Evolutionary conservation across 2,113 vertebrate species (phyloP).

Genomic region (Anoura caudifer): DNA sequence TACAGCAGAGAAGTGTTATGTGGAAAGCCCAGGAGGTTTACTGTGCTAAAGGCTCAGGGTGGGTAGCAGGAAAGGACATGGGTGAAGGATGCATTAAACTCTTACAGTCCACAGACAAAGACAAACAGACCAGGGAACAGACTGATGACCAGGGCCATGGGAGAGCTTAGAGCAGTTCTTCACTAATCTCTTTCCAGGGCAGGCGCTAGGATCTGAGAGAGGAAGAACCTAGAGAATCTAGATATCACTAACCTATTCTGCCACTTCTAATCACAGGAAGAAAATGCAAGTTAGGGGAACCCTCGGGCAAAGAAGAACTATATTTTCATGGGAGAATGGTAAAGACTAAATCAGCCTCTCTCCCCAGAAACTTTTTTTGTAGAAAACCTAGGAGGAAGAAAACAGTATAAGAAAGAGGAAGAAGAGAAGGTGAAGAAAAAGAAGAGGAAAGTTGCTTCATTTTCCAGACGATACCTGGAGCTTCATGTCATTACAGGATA

Average conservation of each 20-base stretch:
- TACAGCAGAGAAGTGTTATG: neutral
- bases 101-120: neutral
- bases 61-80: neutral
- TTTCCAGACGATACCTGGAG: neutral
- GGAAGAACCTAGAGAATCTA: neutral
- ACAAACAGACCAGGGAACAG: neutral
- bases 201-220: neutral
- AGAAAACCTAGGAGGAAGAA: neutral
- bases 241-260: neutral
- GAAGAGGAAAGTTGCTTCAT: neutral
- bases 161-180: neutral
- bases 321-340: conserved; percentile 2
- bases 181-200: neutral
- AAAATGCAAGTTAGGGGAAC: neutral
- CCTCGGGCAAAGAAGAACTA: neutral
- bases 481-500: conserved; percentile 42
- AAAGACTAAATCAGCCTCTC: neutral
- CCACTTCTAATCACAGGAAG: neutral
- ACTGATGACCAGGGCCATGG: neutral
- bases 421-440: neutral
- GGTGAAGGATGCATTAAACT: neutral
- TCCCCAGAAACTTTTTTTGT: neutral
- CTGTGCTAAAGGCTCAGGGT: neutral
- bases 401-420: neutral
- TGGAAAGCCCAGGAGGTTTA: neutral